Conservation (phyloP, 23 tunicate species). For the Halocynthia roretzi region DNA sequence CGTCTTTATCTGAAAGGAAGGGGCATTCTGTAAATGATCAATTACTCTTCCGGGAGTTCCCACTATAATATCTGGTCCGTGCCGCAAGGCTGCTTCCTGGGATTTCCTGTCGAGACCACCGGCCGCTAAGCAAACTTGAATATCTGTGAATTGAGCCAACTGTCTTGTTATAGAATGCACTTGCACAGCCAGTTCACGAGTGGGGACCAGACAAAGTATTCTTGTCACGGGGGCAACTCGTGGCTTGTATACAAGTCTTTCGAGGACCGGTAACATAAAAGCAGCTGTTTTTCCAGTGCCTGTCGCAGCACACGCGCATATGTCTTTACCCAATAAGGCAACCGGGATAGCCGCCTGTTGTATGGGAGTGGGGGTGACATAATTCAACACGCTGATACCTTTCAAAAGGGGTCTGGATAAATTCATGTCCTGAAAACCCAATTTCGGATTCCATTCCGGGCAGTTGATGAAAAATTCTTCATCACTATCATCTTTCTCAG, state of each 20-base stretch:
- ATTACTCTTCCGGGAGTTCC: conserved; percentile 97
- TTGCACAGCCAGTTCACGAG: conserved; percentile 89
- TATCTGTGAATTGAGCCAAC: conserved; percentile 54
- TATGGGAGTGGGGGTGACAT: conserved; percentile 90
- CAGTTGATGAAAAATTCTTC: conserved; percentile 13
- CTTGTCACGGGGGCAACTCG: conserved; percentile 57
- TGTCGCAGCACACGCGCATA: conserved; percentile 97
- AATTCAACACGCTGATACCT: conserved; percentile 65
- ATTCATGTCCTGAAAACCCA: conserved; percentile 84
- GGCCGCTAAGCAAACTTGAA: conserved; percentile 77
- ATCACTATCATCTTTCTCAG: conserved; percentile 21
- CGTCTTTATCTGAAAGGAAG: conserved; percentile 53
- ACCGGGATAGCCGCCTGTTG: conserved; percentile 95
- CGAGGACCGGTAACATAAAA: conserved; percentile 89
- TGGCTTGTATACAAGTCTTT: conserved; percentile 66
- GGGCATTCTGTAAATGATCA: conserved; percentile 94
- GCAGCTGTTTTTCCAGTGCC: conserved; percentile 99
- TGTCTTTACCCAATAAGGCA: conserved; percentile 81
- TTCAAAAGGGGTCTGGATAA: conserved; percentile 78
- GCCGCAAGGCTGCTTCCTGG: conserved; percentile 80
- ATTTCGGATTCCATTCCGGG: conserved; percentile 57
- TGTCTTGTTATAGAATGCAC: conserved; percentile 73
- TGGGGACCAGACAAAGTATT: conserved; percentile 81
- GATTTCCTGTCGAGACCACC: conserved; percentile 89
- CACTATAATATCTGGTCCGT: conserved; percentile 79